Conservation (phyloP, 2,113 vertebrate species). For the Laticauda laticaudata region DNA sequence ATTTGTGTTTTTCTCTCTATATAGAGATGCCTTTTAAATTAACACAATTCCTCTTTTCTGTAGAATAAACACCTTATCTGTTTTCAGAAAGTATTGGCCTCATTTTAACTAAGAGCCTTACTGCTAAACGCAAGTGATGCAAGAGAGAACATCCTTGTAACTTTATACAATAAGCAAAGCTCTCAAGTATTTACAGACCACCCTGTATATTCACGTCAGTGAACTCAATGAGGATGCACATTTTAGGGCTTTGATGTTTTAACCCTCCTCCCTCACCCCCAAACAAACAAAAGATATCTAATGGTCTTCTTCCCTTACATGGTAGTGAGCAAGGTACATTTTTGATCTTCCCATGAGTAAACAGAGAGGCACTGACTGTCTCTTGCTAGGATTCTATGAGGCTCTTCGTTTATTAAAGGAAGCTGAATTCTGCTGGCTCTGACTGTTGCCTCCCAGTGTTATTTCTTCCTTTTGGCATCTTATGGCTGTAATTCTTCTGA, state of each 20-base stretch:
- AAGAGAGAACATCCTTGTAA: conserved; percentile 58
- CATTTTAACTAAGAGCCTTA: conserved; percentile 41
- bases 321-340: conserved; percentile 59
- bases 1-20: neutral
- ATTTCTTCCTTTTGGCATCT: conserved; percentile 16
- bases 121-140: conserved; percentile 40
- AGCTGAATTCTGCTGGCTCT: conserved; percentile 25
- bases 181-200: conserved; percentile 72
- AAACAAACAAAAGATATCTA: conserved; percentile 34
- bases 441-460: neutral
- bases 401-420: conserved; percentile 1
- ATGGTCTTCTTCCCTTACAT: conserved; percentile 60
- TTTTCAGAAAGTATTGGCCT: conserved; percentile 31
- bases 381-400: conserved; percentile 6
- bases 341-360: conserved; percentile 55
- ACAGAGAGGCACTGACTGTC: conserved; percentile 10
- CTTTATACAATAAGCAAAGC: conserved; percentile 66
- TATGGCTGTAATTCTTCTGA: conserved; percentile 7
- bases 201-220: conserved; percentile 63
- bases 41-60: conserved; percentile 1
- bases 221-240: conserved; percentile 64
- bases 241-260: conserved; percentile 65
- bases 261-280: neutral
- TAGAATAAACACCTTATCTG: conserved; percentile 33
- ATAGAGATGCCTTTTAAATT: conserved; percentile 1